These are phyloP conservation scores for Labeo catla DNA, from an alignment of 2,113 vertebrate genomes.

Conservation along the genomic window DNA sequence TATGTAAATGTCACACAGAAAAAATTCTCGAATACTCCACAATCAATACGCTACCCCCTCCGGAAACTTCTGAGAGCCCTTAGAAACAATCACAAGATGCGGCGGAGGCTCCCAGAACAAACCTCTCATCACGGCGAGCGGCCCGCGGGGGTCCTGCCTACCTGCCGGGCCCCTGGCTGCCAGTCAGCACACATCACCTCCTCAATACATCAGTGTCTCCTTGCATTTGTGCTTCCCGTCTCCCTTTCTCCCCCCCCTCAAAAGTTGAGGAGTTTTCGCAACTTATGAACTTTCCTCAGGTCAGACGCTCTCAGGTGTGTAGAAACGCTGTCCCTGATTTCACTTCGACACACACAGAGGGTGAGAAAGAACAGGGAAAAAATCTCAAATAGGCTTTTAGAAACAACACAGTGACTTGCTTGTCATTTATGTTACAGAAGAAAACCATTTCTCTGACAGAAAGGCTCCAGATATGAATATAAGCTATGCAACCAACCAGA, in stretches of 20 bases:
- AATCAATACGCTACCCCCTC: constrained; percentile 62
- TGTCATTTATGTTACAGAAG: not conserved
- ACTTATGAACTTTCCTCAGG: constrained; percentile 39
- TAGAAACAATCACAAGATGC: constrained; percentile 62
- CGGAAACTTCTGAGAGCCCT: constrained; percentile 59
- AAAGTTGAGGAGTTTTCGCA: constrained; percentile 55
- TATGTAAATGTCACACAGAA: constrained; percentile 40
- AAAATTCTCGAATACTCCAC: constrained; percentile 10
- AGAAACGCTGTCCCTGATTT: constrained; percentile 31
- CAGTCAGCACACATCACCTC: constrained; percentile 63
- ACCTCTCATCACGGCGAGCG: constrained; percentile 55
- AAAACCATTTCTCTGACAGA: not conserved
- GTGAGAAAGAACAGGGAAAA: not conserved
- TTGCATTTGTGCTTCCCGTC: constrained; percentile 55
- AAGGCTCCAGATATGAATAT: too few species aligned
- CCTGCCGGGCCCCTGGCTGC: constrained; percentile 59
- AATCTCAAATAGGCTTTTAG: not conserved
- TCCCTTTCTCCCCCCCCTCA: constrained; percentile 17
- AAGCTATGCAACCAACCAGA: too few species aligned
- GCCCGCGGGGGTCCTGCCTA: constrained; percentile 56
- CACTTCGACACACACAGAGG: not conserved
- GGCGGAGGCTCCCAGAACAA: constrained; percentile 48
- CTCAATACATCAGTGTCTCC: constrained; percentile 63
- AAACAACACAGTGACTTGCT: not conserved
- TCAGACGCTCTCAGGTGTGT: constrained; percentile 39